Base-by-base conservation (phyloP, 2,888 invertebrate species). In the Cremastinae sp. region DNA sequence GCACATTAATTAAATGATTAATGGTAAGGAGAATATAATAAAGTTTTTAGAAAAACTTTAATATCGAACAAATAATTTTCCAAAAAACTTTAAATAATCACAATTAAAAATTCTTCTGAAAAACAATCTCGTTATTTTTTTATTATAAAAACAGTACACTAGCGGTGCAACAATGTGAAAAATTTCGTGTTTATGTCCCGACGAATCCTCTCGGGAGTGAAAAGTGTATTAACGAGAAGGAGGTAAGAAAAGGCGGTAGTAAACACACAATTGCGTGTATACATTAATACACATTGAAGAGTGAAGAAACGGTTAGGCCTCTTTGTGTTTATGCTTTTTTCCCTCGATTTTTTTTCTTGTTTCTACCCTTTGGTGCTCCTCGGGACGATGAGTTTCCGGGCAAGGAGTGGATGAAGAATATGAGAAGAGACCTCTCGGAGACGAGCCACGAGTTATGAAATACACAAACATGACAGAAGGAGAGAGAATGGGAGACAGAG, bases 391-490 rank as follows among this genome's bases (percentile, higher is more conserved):
- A 38, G 38, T 53, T 74, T 58, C 62, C 68, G 72, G 41, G 38
- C 16, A 66, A 68, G 28, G 34, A 58, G 70, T 51, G 18, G 45
- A 68, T 9, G 61, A 76, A 53, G 68, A 62, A 62, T 66, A 62
- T 20, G 61, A 75, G 64, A 69, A 61, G 58, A 62, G 75, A 41
- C 20, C 72, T 58, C 75, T 76, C 51, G 22, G 68, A 62, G 61
- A 49, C 58, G 74, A 74, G 68, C 72, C 51, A 28, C 83, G 83
- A 84, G 82, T 86, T 87, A 85, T 86, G 85, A 88, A 87, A 87
- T 85, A 83, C 86, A 87, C 83, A 87, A 87, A 88, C 83, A 84
- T 77, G 79, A 78, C 45, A n/a, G 51, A 22, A 18, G 34, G 45
- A 47, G 54, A 22, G 18, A 53, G 36, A 47, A 16, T 22, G 58